Evolutionary conservation across 1,140 invertebrate genomes (phyloP).

Genomic region (Dendrolimus punctatus): DNA sequence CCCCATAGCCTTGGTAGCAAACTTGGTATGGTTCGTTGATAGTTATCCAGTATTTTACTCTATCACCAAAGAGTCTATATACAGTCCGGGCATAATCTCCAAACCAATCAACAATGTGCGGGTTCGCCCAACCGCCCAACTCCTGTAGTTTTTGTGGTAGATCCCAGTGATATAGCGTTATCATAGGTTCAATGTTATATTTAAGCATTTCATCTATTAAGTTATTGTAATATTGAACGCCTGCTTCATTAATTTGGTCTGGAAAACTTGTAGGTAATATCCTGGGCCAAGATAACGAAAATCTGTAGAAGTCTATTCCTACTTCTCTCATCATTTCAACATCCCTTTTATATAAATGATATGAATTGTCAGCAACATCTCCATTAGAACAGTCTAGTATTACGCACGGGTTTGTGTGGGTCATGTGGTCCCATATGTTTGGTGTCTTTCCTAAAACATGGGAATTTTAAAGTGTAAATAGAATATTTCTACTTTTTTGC

Average conservation of each 20-base stretch:
- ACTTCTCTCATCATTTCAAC: slow-evolving; percentile 70
- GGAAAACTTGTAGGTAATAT: slow-evolving; percentile 75
- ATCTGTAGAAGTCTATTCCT: slow-evolving; percentile 74
- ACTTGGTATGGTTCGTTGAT: slow-evolving; percentile 79
- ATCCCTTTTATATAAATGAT: slow-evolving; percentile 61
- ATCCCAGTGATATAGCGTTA: slow-evolving; percentile 80
- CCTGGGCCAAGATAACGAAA: slow-evolving; percentile 78
- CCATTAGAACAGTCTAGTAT: slow-evolving; percentile 72
- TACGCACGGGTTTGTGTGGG: slow-evolving; percentile 57
- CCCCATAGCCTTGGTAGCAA: slow-evolving; percentile 73
- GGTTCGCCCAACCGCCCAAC: slow-evolving; percentile 77
- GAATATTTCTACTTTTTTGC: background rate
- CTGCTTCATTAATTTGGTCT: slow-evolving; percentile 71
- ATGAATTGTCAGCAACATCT: slow-evolving; percentile 54
- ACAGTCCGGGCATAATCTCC: slow-evolving; percentile 74
- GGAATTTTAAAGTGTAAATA: background rate
- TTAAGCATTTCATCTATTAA: slow-evolving; percentile 74
- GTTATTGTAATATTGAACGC: slow-evolving; percentile 76
- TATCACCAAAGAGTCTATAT: slow-evolving; percentile 75
- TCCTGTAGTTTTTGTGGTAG: slow-evolving; percentile 75
- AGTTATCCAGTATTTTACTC: slow-evolving; percentile 78
- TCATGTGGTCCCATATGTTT: slow-evolving; percentile 74
- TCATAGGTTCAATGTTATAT: slow-evolving; percentile 70
- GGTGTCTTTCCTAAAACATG: slow-evolving; percentile 64
- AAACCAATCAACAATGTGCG: slow-evolving; percentile 74